phyloP scores from a whole-genome alignment of 2,888 invertebrate genomes.

The Drosophila hamatofila region DNA sequence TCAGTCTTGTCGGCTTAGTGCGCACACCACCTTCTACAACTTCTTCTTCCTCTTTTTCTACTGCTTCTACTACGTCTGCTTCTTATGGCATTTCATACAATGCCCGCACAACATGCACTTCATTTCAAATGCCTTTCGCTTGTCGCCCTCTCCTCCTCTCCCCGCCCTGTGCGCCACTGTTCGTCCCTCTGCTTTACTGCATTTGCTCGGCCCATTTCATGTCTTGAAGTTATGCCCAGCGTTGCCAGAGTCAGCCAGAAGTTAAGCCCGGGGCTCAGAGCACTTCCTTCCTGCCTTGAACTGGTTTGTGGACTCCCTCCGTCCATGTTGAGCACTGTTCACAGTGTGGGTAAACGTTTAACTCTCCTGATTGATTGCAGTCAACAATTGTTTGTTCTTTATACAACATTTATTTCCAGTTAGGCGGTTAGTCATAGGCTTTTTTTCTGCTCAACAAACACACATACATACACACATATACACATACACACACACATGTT shows the following conservation, averaged over 20 bases:
- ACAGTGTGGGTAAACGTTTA: conserved; percentile 74
- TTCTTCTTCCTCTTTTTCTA: neutral
- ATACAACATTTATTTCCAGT: conserved; percentile 77
- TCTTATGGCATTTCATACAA: conserved; percentile 39
- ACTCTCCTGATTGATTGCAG: conserved; percentile 81
- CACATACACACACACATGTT: no score
- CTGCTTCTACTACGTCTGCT: neutral
- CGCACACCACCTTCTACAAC: conserved; percentile 23
- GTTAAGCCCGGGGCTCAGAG: conserved; percentile 50
- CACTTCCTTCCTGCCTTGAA: conserved; percentile 70
- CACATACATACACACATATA: no score
- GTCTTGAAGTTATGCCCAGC: conserved; percentile 64
- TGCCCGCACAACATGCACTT: conserved; percentile 68
- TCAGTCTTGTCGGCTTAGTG: conserved; percentile 75
- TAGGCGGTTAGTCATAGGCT: conserved; percentile 58
- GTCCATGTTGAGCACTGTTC: neutral
- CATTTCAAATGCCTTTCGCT: conserved; percentile 71
- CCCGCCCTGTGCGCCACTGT: neutral
- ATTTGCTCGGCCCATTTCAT: conserved; percentile 59
- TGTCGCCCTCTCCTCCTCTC: conserved; percentile 1
- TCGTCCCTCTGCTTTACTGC: conserved; percentile 5
- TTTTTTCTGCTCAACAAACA: conserved; percentile 6
- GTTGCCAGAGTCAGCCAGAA: conserved; percentile 35
- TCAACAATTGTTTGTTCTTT: conserved; percentile 81
- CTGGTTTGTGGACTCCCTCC: neutral